Conservation (phyloP, 2,888 invertebrate species). For the Tetranychus truncatus region DNA sequence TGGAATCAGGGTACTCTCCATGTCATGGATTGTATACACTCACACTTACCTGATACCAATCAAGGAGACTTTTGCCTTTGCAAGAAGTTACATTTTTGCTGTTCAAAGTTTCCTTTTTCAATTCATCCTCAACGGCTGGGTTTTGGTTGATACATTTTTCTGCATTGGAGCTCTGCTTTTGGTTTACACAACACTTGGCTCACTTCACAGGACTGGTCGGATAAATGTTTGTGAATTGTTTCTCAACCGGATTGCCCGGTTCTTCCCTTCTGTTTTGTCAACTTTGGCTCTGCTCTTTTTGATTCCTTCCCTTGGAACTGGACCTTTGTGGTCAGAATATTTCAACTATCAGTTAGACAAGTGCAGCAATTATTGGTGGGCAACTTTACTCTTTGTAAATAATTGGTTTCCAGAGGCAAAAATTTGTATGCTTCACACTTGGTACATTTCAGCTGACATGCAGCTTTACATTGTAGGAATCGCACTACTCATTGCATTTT, state of each 20-base stretch:
- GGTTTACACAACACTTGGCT: slow-evolving; percentile 19
- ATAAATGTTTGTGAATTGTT: slow-evolving; percentile 23
- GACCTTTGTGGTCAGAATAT: slow-evolving; percentile 26
- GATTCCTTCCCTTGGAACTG: slow-evolving; percentile 23
- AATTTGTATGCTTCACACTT: slow-evolving; percentile 26
- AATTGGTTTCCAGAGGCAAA: slow-evolving; percentile 25
- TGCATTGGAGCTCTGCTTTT: slow-evolving; percentile 24
- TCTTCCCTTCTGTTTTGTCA: slow-evolving; percentile 23
- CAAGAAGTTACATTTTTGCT: slow-evolving; percentile 12
- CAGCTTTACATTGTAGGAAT: slow-evolving; percentile 22
- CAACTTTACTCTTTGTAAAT: slow-evolving; percentile 26
- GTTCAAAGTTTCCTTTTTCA: slow-evolving; percentile 23
- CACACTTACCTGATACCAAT: slow-evolving; percentile 24
- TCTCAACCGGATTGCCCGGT: slow-evolving; percentile 23
- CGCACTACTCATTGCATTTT: slow-evolving; percentile 18
- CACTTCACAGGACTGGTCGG: slow-evolving; percentile 18
- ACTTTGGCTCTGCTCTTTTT: slow-evolving; percentile 23
- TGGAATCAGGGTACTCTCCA: slow-evolving; percentile 24
- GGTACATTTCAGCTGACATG: slow-evolving; percentile 27
- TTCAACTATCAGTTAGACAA: slow-evolving; percentile 23
- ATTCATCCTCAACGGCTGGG: slow-evolving; percentile 26
- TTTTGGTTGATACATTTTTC: slow-evolving; percentile 26
- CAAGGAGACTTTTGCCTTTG: slow-evolving; percentile 19
- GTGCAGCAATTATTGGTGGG: slow-evolving; percentile 27
- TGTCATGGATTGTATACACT: slow-evolving; percentile 24